A percentile compares a stretch with the other conserved stretches of the same genome.
phyloP scores from a whole-genome alignment of 2,113 vertebrate species.

The Miniopterus natalensis region DNA sequence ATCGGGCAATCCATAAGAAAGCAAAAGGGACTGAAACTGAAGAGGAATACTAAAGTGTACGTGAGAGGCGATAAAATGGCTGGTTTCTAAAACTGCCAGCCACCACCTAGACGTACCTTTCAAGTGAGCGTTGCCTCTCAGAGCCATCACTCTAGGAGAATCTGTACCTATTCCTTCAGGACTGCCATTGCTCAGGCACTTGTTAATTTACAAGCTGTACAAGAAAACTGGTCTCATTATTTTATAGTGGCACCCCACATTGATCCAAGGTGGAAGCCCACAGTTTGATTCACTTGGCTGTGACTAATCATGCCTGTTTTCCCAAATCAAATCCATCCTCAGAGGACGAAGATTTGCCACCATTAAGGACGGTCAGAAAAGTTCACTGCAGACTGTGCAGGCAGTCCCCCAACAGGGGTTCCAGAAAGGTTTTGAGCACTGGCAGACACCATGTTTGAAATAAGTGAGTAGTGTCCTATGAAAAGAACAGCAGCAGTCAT shows the following conservation, averaged over 20 bases:
- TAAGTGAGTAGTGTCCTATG: constrained; percentile 37
- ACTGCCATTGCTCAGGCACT: constrained; percentile 40
- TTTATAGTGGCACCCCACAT: constrained; percentile 6
- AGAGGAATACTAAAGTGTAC: constrained; percentile 86
- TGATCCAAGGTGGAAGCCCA: constrained; percentile 9
- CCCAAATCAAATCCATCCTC: neutral
- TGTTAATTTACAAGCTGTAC: constrained; percentile 20
- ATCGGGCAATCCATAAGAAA: constrained; percentile 92
- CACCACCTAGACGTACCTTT: neutral
- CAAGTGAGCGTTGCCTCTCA: neutral
- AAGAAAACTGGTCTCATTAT: neutral
- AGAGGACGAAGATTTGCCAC: neutral
- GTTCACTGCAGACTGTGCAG: neutral
- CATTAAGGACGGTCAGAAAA: neutral
- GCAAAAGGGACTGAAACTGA: constrained; percentile 85
- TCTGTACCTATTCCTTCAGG: neutral
- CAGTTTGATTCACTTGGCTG: constrained; percentile 33
- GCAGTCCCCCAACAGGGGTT: neutral
- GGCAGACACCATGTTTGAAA: constrained; percentile 37
- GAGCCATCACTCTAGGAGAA: neutral
- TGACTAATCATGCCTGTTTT: constrained; percentile 64
- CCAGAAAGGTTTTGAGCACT: constrained; percentile 4
- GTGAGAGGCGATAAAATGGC: neutral
- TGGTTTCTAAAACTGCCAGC: neutral
- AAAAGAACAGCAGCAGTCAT: constrained; percentile 9